A percentile compares a stretch with the other conserved stretches of the same genome.
Conservation (phyloP, 2,113 vertebrate species). For the Spheniscus mendiculus region DNA sequence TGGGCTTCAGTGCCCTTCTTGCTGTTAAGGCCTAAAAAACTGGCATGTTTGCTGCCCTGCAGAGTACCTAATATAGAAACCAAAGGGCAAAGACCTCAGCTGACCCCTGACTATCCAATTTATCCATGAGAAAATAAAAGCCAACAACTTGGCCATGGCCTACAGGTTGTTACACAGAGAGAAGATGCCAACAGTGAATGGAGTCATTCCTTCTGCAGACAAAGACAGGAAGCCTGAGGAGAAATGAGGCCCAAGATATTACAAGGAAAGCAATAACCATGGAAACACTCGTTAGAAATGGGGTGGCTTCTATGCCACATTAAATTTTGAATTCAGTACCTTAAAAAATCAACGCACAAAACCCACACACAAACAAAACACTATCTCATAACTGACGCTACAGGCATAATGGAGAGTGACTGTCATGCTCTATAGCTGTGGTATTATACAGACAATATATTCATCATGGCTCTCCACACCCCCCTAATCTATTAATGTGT, state of each 20-base stretch:
- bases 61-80: neutral
- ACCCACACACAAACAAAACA: neutral
- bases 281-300: neutral
- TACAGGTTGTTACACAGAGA: neutral
- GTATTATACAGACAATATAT: neutral
- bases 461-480: neutral
- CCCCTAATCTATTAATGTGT: neutral
- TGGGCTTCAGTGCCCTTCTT: neutral
- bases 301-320: neutral
- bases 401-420: neutral
- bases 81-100: neutral
- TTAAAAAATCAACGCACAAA: neutral
- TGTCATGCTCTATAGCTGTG: neutral
- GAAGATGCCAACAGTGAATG: neutral
- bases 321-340: neutral
- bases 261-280: neutral
- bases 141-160: neutral
- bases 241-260: neutral
- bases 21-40: neutral
- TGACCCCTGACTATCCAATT: neutral
- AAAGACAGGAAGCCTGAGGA: slow-evolving; percentile 22
- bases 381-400: neutral
- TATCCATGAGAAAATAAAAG: neutral
- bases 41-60: neutral
- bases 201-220: neutral